Evolutionary conservation across 1,140 invertebrate genomes (phyloP).

Genomic region (Oreohelix idahoensis): DNA sequence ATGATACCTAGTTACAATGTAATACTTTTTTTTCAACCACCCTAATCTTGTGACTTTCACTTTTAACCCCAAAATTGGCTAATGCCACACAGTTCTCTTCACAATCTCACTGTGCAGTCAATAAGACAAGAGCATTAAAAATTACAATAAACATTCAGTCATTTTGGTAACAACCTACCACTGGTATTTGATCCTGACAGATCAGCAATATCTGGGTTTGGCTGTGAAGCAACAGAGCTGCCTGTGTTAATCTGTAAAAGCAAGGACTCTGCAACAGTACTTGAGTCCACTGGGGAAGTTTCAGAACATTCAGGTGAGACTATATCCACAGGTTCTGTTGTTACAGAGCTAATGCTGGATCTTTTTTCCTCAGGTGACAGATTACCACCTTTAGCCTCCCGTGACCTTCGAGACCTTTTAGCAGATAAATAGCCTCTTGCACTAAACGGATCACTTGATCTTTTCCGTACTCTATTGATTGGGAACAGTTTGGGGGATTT

Average conservation of each 20-base stretch:
- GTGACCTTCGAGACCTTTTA: constrained; percentile 31
- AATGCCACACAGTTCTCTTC: too few species aligned
- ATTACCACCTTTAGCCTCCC: constrained; percentile 24
- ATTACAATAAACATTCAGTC: too few species aligned
- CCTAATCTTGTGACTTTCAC: too few species aligned
- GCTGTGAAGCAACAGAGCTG: not conserved
- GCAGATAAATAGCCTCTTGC: constrained; percentile 32
- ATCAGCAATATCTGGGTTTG: not conserved
- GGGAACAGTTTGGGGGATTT: constrained; percentile 3
- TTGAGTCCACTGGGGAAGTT: not conserved
- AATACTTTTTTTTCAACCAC: too few species aligned
- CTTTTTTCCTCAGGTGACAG: not conserved
- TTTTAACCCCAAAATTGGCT: too few species aligned
- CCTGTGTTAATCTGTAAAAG: not conserved
- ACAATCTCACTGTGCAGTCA: too few species aligned
- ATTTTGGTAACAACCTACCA: too few species aligned
- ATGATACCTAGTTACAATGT: too few species aligned
- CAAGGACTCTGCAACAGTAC: not conserved
- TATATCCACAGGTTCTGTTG: constrained; percentile 22
- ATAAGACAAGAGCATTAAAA: too few species aligned
- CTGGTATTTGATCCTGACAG: not conserved
- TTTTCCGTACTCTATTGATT: constrained; percentile 4
- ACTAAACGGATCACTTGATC: constrained; percentile 28
- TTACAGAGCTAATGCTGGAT: not conserved
- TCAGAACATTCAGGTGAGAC: constrained; percentile 4